Evolutionary conservation across 2,797 vertebrate genomes (phyloP).

Genomic region (Pangasius krempfi): DNA sequence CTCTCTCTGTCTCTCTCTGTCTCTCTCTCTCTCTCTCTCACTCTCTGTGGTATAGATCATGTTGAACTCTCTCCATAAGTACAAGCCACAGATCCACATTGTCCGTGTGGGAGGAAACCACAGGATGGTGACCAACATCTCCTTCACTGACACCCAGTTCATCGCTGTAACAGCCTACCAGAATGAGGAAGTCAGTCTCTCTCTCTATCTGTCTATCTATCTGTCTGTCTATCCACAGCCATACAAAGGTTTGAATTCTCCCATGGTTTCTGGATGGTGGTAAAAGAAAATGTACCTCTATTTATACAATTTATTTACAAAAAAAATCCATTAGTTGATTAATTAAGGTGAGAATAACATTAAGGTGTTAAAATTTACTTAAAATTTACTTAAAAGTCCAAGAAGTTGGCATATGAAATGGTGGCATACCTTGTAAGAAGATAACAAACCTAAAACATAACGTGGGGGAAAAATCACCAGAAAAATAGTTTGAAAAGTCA

Average conservation of each 20-base stretch:
- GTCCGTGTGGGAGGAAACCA: conserved; percentile 88
- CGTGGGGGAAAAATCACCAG: background rate
- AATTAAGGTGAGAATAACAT: background rate
- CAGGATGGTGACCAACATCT: conserved; percentile 90
- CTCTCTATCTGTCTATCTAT: background rate
- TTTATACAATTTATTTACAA: background rate
- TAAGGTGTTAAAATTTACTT: background rate
- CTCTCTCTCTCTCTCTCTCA: background rate
- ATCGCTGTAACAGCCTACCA: conserved; percentile 97
- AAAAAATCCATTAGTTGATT: background rate
- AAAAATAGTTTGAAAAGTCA: background rate
- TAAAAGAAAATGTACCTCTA: background rate
- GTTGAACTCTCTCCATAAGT: conserved; percentile 94
- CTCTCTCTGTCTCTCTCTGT: background rate
- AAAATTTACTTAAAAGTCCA: too few relatives aligned
- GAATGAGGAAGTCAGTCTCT: conserved; percentile 89
- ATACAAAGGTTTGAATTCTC: background rate
- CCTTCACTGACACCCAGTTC: conserved; percentile 94
- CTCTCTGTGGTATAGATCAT: conserved; percentile 80
- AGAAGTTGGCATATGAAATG: background rate
- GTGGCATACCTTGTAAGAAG: background rate
- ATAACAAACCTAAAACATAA: background rate
- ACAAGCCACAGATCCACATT: conserved; percentile 94
- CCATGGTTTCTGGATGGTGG: background rate
- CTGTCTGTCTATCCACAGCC: background rate